These are phyloP conservation scores for Dolichotis patagonum DNA, from an alignment of 2,113 vertebrate genomes.

Conservation along the genomic window DNA sequence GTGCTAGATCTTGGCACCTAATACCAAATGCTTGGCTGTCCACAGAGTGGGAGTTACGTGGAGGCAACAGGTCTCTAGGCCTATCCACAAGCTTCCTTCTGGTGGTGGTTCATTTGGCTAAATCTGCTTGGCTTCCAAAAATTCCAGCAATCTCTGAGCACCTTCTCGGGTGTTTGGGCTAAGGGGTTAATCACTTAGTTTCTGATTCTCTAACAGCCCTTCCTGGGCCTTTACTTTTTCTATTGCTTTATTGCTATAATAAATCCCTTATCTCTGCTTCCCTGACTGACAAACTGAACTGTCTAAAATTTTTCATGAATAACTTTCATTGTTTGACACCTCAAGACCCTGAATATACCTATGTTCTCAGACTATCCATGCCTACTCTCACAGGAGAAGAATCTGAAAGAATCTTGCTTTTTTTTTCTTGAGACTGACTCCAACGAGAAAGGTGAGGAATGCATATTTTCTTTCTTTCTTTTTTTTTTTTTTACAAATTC, in stretches of 20 bases:
- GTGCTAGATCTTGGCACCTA: background rate
- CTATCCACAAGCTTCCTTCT: background rate
- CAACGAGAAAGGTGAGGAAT: background rate
- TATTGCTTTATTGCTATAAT: background rate
- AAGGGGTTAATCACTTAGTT: background rate
- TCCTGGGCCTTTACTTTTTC: background rate
- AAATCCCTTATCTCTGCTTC: background rate
- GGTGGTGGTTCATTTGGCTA: background rate
- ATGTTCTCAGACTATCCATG: background rate
- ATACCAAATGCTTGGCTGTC: background rate
- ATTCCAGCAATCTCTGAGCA: background rate
- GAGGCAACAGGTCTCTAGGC: background rate
- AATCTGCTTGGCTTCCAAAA: background rate
- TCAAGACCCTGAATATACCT: background rate
- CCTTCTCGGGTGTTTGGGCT: background rate
- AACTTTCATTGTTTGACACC: background rate
- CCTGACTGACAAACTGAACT: background rate
- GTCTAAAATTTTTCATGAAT: background rate
- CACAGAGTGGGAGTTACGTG: background rate
- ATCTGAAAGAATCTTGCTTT: background rate
- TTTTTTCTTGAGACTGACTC: background rate
- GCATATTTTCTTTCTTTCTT: background rate
- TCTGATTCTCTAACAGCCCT: background rate
- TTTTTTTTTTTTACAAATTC: background rate
- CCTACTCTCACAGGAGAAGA: background rate